These are phyloP conservation scores for Anableps anableps DNA, from an alignment of 2,797 vertebrate species.

Conservation along the genomic window DNA sequence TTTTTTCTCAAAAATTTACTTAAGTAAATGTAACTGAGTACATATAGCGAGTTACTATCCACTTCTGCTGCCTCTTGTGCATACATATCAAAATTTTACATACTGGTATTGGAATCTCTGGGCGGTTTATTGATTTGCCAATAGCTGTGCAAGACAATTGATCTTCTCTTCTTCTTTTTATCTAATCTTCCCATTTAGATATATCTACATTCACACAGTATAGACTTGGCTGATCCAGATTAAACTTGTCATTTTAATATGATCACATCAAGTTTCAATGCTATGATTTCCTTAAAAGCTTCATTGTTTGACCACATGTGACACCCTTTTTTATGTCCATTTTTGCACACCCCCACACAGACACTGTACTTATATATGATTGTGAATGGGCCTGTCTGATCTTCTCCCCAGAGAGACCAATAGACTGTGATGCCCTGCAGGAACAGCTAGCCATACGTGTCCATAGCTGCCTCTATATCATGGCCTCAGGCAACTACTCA, in stretches of 20 bases:
- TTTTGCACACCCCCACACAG: slow-evolving; percentile 52
- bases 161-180: slow-evolving; percentile 42
- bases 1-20: no score
- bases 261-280: slow-evolving; percentile 51
- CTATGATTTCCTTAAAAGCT: slow-evolving; percentile 36
- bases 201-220: slow-evolving; percentile 6
- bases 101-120: slow-evolving; percentile 48
- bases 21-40: no score
- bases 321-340: slow-evolving; percentile 39
- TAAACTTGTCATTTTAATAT: slow-evolving; percentile 46
- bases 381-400: slow-evolving; percentile 69
- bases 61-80: background rate
- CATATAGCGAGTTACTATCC: no score
- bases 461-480: slow-evolving; percentile 73
- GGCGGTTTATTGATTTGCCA: slow-evolving; percentile 66
- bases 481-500: slow-evolving; percentile 85
- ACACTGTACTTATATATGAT: slow-evolving; percentile 60
- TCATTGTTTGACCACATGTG: slow-evolving; percentile 25
- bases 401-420: slow-evolving; percentile 79
- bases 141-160: slow-evolving; percentile 47
- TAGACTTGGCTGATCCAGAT: slow-evolving; percentile 45
- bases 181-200: slow-evolving; percentile 18
- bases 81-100: slow-evolving; percentile 1
- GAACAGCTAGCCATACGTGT: slow-evolving; percentile 79
- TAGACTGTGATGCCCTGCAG: slow-evolving; percentile 81